Percentiles rank a stretch among this genome's conserved stretches.
phyloP scores from a whole-genome alignment of 1,140 invertebrate genomes.

The Stenopsyche tienmushanensis region DNA sequence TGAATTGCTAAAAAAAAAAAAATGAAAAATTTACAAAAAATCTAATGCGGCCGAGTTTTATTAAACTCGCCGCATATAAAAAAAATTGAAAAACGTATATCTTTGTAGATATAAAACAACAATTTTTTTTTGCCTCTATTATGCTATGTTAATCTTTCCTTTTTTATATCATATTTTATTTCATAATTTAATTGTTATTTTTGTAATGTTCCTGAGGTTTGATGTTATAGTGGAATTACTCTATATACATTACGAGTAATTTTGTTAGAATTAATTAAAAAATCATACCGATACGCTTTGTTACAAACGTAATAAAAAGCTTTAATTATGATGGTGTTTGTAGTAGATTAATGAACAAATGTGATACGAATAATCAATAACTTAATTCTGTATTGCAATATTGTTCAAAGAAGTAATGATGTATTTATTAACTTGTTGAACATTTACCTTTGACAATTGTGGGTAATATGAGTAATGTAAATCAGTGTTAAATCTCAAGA shows the following conservation, averaged over 20 bases:
- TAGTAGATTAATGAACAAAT: neutral
- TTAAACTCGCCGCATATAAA: too few relatives aligned
- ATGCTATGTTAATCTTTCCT: too few relatives aligned
- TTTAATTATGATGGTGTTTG: neutral
- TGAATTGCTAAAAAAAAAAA: slow-evolving; percentile 13
- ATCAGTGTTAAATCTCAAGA: too few relatives aligned
- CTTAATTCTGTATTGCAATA: too few relatives aligned
- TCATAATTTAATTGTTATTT: neutral
- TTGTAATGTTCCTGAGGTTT: slow-evolving; percentile 10
- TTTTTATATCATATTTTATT: neutral
- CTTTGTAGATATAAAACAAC: neutral
- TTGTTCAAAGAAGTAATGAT: too few relatives aligned
- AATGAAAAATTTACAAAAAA: slow-evolving; percentile 17
- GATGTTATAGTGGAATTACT: slow-evolving; percentile 6
- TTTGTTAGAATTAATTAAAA: neutral
- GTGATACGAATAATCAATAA: neutral
- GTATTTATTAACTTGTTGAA: too few relatives aligned
- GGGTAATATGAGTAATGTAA: too few relatives aligned
- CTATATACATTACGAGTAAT: neutral
- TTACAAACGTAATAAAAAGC: neutral
- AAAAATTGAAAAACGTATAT: slow-evolving; percentile 24
- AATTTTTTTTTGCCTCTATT: too few relatives aligned
- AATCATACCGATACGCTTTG: neutral
- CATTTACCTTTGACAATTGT: too few relatives aligned
- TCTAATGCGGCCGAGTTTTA: too few relatives aligned